Percentiles rank a stretch among this genome's conserved stretches.
Conservation (phyloP, 1,140 invertebrate genomes). For the Aphaenogaster floridana region DNA sequence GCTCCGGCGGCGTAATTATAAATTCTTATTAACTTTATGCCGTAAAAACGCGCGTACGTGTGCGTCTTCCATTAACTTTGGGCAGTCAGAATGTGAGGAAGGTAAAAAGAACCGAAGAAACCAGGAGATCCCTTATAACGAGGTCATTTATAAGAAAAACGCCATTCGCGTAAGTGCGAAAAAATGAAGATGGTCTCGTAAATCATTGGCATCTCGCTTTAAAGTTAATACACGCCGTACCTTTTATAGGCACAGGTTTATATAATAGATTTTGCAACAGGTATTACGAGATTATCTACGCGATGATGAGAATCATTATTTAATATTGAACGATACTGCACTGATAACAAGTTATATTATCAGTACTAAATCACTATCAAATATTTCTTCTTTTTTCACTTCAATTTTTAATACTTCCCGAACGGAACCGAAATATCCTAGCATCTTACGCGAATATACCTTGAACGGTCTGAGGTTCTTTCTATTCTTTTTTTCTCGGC, state of each 20-base stretch:
- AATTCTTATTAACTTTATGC: constrained; percentile 58
- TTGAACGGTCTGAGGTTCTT: neutral
- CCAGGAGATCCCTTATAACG: constrained; percentile 47
- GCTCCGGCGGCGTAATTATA: constrained; percentile 47
- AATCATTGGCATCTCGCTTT: constrained; percentile 36
- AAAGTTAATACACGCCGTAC: constrained; percentile 21
- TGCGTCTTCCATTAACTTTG: constrained; percentile 51
- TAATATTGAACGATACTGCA: neutral
- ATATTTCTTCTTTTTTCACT: neutral
- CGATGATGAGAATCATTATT: neutral
- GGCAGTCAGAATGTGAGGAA: constrained; percentile 34
- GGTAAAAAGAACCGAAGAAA: constrained; percentile 12
- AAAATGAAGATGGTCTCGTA: constrained; percentile 42
- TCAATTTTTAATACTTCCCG: neutral
- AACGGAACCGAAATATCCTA: neutral
- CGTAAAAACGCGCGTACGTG: constrained; percentile 40
- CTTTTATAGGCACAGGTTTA: neutral
- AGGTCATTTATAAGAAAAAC: constrained; percentile 58
- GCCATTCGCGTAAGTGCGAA: constrained; percentile 30
- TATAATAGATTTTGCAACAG: constrained; percentile 22
- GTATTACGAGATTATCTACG: neutral
- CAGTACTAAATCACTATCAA: neutral
- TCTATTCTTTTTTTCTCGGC: constrained; percentile 18
- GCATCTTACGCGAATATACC: neutral
- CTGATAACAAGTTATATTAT: neutral